Evolutionary conservation across 2,888 invertebrate genomes (phyloP), one percentile per base, ranked within the genome.

Genomic region (Drosophila greeni): DNA sequence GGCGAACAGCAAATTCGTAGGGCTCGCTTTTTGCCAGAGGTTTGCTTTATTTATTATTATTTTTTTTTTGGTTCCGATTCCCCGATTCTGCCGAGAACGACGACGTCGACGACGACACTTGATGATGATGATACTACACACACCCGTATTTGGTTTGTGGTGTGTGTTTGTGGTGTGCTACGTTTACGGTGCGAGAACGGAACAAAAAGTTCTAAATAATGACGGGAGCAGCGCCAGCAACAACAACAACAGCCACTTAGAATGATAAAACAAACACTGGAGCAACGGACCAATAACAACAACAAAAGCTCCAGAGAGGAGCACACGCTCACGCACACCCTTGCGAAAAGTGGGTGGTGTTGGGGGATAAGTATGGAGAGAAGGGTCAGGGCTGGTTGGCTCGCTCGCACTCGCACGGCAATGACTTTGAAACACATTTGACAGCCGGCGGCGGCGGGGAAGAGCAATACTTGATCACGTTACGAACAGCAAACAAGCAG

Each of bases 351-450:
- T 65, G 65, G 66, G 65, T 45, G 66, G 51, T 51, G 60, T 47
- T 23, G 45, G 45, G 45, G 45, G 12, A 45, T 47, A 26, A 43
- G 48, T 23, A 23, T 40, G 40, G 40, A 23, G 40, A 23, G 42
- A 49, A 64, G 76, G 60, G 67, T 60, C 66, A 74, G 66, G 52
- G 57, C 56, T 45, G 66, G 33, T 65, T 66, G 56, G 48, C 72
- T 65, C 74, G 48, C 81, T 51, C 68, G 52, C 72, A 64, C 66
- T 56, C 37, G 68, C 54, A 66, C 68, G 74, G 57, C 84, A 84
- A 78, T 86, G 87, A 86, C 87, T 87, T 87, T 87, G 87, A 87
- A 87, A 83, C 76, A 80, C 72, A 80, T 87, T 87, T 87, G 87
- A 84, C 75, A 72, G 71, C 16, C 61, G 62, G 47, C 31, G 43